Conservation (phyloP, 2,888 invertebrate genomes). For the Stegana nigrithorax region DNA sequence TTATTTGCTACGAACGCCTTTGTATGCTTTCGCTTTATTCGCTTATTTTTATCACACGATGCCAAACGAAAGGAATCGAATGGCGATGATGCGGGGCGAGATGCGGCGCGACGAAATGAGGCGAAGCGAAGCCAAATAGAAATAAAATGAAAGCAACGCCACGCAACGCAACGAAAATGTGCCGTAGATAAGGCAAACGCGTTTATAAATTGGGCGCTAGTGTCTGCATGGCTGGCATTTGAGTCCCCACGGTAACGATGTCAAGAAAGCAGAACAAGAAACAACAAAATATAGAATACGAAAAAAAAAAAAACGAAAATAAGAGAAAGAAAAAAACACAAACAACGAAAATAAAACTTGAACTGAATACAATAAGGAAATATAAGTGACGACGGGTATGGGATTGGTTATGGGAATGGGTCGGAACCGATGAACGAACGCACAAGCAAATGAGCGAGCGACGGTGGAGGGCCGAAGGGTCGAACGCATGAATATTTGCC, state of each 20-base stretch:
- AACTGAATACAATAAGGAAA: constrained; percentile 10
- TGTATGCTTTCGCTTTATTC: neutral
- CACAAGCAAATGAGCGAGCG: too few species aligned
- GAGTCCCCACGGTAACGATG: neutral
- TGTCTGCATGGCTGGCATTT: constrained; percentile 46
- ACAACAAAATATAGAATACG: neutral
- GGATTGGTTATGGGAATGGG: too few species aligned
- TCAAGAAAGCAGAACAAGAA: neutral
- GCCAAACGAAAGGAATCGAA: neutral
- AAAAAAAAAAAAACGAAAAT: neutral
- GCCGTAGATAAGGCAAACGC: constrained; percentile 45
- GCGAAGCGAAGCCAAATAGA: too few species aligned
- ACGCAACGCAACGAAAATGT: neutral
- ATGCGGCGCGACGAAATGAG: too few species aligned
- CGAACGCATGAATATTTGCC: neutral
- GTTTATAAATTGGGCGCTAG: constrained; percentile 56
- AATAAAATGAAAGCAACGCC: too few species aligned
- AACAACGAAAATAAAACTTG: neutral
- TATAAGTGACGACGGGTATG: constrained; percentile 5
- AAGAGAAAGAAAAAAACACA: neutral
- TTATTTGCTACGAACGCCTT: constrained; percentile 1
- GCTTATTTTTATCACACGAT: neutral
- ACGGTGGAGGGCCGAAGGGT: too few species aligned
- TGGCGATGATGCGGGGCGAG: too few species aligned
- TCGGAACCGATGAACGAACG: too few species aligned